Evolutionary conservation across 2,113 vertebrate genomes (phyloP).

Genomic region (Neoarius graeffei): DNA sequence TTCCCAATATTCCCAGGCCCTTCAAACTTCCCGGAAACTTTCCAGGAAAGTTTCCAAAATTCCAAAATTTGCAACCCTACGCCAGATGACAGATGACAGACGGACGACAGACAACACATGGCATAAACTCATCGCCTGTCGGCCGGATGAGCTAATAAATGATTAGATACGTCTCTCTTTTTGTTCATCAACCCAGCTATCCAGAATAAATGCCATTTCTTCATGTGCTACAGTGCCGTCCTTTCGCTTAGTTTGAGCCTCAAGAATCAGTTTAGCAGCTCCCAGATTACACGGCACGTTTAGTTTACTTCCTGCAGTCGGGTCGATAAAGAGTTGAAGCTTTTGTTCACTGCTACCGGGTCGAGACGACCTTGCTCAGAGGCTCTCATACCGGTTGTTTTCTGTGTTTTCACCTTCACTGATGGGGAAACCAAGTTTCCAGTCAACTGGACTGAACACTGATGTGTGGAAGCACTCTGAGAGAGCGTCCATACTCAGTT

Average conservation of each 20-base stretch:
- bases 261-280: background rate
- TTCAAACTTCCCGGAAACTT: too few relatives aligned
- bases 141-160: too few relatives aligned
- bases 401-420: background rate
- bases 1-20: too few relatives aligned
- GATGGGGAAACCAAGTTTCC: background rate
- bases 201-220: background rate
- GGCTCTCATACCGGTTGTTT: background rate
- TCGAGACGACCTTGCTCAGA: background rate
- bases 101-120: too few relatives aligned
- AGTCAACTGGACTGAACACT: background rate
- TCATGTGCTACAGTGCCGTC: background rate
- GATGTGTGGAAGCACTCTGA: background rate
- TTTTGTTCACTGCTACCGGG: background rate
- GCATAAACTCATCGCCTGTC: too few relatives aligned
- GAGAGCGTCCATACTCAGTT: background rate
- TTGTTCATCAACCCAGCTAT: background rate
- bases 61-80: too few relatives aligned
- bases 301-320: background rate
- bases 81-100: too few relatives aligned
- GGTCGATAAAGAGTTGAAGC: background rate
- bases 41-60: too few relatives aligned
- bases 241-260: background rate
- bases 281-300: background rate
- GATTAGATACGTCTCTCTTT: background rate